Evolutionary conservation across 2,797 vertebrate genomes (phyloP).

Genomic region (Hafferia zeledoni): DNA sequence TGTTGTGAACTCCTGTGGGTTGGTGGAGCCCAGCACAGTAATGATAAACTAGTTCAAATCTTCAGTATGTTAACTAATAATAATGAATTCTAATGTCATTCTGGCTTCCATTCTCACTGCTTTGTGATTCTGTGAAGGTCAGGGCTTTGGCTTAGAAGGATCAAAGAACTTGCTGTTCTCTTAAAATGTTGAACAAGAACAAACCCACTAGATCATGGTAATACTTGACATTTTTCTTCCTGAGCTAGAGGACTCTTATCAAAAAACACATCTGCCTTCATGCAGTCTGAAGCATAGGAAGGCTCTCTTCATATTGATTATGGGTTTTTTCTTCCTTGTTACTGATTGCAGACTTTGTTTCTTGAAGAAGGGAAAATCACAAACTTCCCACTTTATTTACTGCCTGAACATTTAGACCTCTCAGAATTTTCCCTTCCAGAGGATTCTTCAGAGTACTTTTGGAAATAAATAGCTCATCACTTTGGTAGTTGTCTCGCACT

Average conservation of each 20-base stretch:
- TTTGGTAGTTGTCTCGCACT: not conserved
- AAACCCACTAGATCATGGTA: constrained; percentile 9
- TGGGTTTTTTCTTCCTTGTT: constrained; percentile 41
- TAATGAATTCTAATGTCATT: not conserved
- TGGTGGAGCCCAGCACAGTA: not conserved
- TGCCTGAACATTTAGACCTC: not conserved
- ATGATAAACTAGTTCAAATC: not conserved
- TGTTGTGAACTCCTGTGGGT: not conserved
- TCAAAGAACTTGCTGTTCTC: not conserved
- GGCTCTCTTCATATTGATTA: constrained; percentile 60
- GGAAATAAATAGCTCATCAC: not conserved
- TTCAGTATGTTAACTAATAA: not conserved
- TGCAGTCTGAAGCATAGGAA: constrained; percentile 20
- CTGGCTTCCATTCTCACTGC: not conserved
- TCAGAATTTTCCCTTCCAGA: constrained; percentile 14
- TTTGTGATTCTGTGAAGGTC: not conserved
- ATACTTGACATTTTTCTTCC: constrained; percentile 59
- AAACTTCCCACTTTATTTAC: not conserved
- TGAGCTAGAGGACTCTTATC: constrained; percentile 17
- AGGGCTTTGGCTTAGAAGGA: not conserved
- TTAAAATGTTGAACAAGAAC: constrained; percentile 14
- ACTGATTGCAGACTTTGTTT: constrained; percentile 60
- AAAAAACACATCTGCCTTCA: constrained; percentile 52
- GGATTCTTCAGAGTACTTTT: constrained; percentile 43
- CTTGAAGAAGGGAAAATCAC: not conserved